Base-by-base conservation (phyloP, 2,113 vertebrate genomes). In the Candoia aspera region DNA sequence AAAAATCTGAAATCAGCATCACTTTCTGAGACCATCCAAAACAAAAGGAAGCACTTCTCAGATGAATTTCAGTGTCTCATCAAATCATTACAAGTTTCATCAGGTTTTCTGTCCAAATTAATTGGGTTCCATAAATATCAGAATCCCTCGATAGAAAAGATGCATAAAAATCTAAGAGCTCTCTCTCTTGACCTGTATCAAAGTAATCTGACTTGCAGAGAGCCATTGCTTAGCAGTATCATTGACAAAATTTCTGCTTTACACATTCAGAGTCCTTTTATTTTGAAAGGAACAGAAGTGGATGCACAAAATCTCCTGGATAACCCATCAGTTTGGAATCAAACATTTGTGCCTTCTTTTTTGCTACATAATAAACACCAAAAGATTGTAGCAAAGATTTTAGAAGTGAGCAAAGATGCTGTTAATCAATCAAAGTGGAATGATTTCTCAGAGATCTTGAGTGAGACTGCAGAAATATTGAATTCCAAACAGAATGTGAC, bases 121-220 rank as follows among this genome's bases (percentile, higher is more conserved):
- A 86, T 93, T 62, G 0, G 84, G 0, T 2, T 93, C 0, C 92
- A 94, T 0, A 21, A 91, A 62, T 26, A 46, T 57, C 90, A 94
- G 17, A 95, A 84, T 73, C 68, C 91, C 0, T 97, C 96, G 96
- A 84, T 97, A 0, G 24, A 95, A 93, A 92, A 95, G 93, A 92
- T 95, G 86, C 12, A 0, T 0, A 88, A 90, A 87, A 91, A 59
- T 79, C 46, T 97, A 95, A 37, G 42, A 4, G 73, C 83, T 55
- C 0, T 94, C n/a, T n/a, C 0, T 0, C 92, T 92, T 68, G 83
- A 24, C 0, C 85, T 96, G 62, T 64, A 83, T 87, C 91, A 93
- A 83, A 92, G 2, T 5, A 92, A 93, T 89, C 24, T 24, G 19
- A 88, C 79, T 37, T 93, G 92, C 90, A 90, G n/a, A 89, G 9